Evolutionary conservation across 1,140 invertebrate species (phyloP).

Genomic region (Ceratitis capitata): DNA sequence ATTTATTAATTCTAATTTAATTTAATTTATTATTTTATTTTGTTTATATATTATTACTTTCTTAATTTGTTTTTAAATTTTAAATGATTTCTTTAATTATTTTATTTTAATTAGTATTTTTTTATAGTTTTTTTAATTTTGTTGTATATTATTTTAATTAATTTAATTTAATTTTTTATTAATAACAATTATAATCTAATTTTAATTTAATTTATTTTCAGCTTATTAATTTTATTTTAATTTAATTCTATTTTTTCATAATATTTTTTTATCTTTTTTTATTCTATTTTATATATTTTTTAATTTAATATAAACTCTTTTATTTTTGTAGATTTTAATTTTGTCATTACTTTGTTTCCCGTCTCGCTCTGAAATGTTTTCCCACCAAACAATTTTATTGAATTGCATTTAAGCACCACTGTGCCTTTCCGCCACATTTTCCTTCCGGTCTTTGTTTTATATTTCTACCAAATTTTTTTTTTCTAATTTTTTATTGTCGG

Average conservation of each 20-base stretch:
- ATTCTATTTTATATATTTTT: not conserved
- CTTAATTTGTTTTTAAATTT: not conserved
- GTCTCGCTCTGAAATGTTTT: not conserved
- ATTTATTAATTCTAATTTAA: too few species aligned
- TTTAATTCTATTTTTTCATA: not conserved
- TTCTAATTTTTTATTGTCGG: not conserved
- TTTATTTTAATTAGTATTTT: not conserved
- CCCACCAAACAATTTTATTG: not conserved
- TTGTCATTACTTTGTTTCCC: too few species aligned
- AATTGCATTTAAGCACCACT: not conserved
- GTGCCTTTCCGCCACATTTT: not conserved
- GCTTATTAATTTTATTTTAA: not conserved
- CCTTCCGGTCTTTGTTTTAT: not conserved
- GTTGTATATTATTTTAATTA: not conserved
- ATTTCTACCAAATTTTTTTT: not conserved
- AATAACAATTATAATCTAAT: not conserved
- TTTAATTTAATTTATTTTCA: not conserved
- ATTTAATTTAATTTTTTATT: not conserved
- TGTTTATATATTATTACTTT: not conserved
- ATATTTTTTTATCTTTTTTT: not conserved
- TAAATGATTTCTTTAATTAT: not conserved
- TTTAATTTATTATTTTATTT: too few species aligned
- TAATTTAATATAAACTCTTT: not conserved
- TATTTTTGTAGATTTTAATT: not conserved
- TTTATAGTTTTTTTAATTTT: not conserved